Evolutionary conservation across 2,888 invertebrate genomes (phyloP), one percentile per base, ranked within the genome.

Genomic region (Heliconius aoede): DNA sequence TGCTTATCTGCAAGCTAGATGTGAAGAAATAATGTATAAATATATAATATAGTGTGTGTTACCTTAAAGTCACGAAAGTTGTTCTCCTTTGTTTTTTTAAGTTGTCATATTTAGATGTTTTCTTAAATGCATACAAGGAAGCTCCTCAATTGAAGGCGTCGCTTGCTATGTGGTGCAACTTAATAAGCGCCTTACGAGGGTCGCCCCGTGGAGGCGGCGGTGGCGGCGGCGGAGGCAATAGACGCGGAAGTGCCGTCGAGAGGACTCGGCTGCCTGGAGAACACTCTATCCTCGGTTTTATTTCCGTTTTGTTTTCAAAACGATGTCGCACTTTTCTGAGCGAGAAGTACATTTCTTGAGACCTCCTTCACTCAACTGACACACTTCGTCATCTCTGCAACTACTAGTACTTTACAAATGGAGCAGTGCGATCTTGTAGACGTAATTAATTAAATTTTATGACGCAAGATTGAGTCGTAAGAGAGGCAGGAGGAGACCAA

Each of bases 281-380:
- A 74, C 78, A 64, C 75, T 75, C 71, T 26, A 64, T 71, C 68
- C 51, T 26, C 67, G 72, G 62, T 73, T 76, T 78, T 68, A 72
- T 75, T 74, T 77, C 74, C 58, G 58, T 64, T 77, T 77, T 71
- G 69, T 77, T 77, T 77, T 77, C 69, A 64, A 69, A 77, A 77
- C 69, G 73, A 46, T 64, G 68, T 55, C 73, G 73, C 46, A 68
- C 69, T 69, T 68, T 61, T 40, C 60, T 55, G 26, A 73, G 28
- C 36, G n/a, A 18, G n/a, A 36, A 55, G 51, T 69, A 68, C 69
- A 73, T 74, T 74, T 74, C 73, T 77, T 55, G 26, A 77, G 74
- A 65, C 24, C 58, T 71, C 61, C 68, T 71, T 26, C 58, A 74
- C 32, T 74, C 65, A 71, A 74, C 62, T 73, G 77, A 74, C 74